These are phyloP conservation scores for Cataglyphis cursor DNA, from an alignment of 2,888 invertebrate species.

Conservation along the genomic window DNA sequence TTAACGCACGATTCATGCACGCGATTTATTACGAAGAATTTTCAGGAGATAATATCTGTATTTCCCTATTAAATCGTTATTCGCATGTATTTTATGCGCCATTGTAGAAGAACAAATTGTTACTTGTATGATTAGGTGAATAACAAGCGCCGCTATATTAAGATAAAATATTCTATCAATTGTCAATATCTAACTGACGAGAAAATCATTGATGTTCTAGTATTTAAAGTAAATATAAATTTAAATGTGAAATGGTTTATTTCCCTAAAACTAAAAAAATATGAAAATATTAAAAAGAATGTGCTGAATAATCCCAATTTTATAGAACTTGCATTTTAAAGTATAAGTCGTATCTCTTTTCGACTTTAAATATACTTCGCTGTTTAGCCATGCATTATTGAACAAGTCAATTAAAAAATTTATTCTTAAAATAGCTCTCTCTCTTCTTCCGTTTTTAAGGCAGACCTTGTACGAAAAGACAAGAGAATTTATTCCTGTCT, in stretches of 20 bases:
- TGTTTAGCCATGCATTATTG: neutral
- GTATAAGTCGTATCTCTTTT: neutral
- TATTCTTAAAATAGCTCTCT: neutral
- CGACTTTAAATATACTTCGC: neutral
- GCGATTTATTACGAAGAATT: constrained; percentile 22
- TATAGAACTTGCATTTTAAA: neutral
- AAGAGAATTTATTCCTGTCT: neutral
- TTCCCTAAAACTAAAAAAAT: neutral
- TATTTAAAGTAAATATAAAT: constrained; percentile 14
- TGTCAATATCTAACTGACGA: neutral
- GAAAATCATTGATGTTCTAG: neutral
- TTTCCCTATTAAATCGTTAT: constrained; percentile 41
- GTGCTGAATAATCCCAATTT: neutral
- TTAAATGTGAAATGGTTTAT: neutral
- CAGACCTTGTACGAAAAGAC: neutral
- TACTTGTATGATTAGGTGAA: neutral
- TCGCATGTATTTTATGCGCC: constrained; percentile 13
- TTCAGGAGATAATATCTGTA: constrained; percentile 45
- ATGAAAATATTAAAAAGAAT: constrained; percentile 8
- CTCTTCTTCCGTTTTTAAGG: neutral
- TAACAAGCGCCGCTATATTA: constrained; percentile 7
- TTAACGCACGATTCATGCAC: constrained; percentile 28
- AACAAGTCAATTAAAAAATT: neutral
- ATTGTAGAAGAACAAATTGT: constrained; percentile 14
- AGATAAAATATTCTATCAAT: neutral